phyloP scores from a whole-genome alignment of 2,113 vertebrate genomes.

The Hylia prasina region DNA sequence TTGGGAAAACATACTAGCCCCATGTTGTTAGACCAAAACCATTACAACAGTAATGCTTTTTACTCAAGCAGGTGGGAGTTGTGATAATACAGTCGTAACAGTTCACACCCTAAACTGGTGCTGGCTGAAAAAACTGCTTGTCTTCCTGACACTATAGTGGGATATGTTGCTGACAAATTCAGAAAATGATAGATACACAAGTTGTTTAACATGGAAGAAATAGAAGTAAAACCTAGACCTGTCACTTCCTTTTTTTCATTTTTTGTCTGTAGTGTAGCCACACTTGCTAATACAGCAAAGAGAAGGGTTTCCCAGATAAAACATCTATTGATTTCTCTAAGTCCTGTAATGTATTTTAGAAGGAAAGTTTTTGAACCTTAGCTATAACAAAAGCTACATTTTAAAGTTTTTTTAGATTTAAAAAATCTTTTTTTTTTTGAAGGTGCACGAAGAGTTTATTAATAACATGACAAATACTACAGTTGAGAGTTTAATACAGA shows the following conservation, averaged over 20 bases:
- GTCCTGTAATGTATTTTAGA: not conserved
- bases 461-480: constrained; percentile 95
- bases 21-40: not conserved
- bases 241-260: not conserved
- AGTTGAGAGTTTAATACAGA: constrained; percentile 90
- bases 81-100: constrained; percentile 2
- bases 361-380: not conserved
- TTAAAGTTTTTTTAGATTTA: too few relatives aligned
- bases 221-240: not conserved
- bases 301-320: not conserved
- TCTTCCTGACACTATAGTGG: not conserved
- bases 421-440: not conserved
- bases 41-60: not conserved
- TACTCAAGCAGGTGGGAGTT: constrained; percentile 5
- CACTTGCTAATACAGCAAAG: not conserved
- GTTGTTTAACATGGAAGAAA: not conserved
- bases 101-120: constrained; percentile 28
- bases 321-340: not conserved
- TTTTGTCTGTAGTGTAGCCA: not conserved
- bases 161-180: not conserved
- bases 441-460: constrained; percentile 95
- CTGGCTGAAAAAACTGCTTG: not conserved
- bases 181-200: not conserved
- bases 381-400: not conserved
- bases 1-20: not conserved